Base-by-base conservation (phyloP, 1,140 invertebrate species). In the Brachionus angularis region DNA sequence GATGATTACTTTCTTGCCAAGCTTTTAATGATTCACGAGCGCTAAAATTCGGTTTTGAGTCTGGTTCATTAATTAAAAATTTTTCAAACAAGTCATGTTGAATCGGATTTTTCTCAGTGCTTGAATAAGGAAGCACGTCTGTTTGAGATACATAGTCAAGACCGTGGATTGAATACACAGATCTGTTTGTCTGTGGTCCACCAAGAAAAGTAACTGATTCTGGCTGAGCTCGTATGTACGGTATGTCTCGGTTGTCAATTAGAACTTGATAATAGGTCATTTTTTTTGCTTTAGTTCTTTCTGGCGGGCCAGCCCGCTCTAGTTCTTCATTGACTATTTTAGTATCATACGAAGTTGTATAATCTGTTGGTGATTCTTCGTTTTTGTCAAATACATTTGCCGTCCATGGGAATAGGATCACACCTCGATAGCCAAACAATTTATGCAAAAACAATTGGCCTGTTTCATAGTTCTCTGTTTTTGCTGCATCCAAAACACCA, bases 1-100 rank as follows among this genome's bases (percentile, higher is more conserved):
- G 91, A 82, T 96, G 91, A 83, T 96, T 96, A 78, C 93, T 94
- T 76, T 96, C 91, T 80, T 96, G 93, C 93, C 93, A 97, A 0
- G 91, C 90, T 75, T 87, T 85, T 1, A 98, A 82, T 0, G 92
- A 95, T 77, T 96, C 92, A 81, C 91, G 87, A 0, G 90, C 87
- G 61, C 87, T 82, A 83, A 92, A 96, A 18, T 33, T 53, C 12
- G 44, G 23, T 16, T 34, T 87, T 86, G 86, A 88, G 67, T 89
- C 88, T 5, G 88, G 84, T 75, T 88, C 86, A 79, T 89, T 86
- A 64, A 86, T 85, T 33, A 97, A 83, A 82, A 97, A 98, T 83
- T 96, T 96, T 76, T 96, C 91, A 83, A 97, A 96, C 0, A 96
- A 80, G 81, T 97, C 93, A 83, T 97, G 93, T 73, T 91, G 87